These are phyloP conservation scores for Ichneumon xanthorius DNA, from an alignment of 2,888 invertebrate species.

Conservation along the genomic window DNA sequence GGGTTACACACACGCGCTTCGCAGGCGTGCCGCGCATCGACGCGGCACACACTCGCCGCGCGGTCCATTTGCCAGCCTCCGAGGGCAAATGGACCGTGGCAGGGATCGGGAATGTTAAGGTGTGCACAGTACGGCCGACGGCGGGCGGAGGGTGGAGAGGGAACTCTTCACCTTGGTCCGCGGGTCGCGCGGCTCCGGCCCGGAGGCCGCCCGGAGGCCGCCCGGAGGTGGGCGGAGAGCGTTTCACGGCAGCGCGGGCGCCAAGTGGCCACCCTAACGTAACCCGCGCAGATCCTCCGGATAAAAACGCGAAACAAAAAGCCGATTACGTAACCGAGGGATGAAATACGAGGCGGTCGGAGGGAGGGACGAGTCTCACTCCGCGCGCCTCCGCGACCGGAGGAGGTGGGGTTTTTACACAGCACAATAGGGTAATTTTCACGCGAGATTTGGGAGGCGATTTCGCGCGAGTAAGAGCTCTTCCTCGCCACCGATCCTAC, in stretches of 20 bases:
- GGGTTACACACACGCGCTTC: slow-evolving; percentile 43
- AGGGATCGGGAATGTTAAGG: slow-evolving; percentile 65
- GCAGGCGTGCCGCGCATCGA: neutral
- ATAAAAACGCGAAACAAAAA: slow-evolving; percentile 84
- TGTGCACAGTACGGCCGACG: slow-evolving; percentile 44
- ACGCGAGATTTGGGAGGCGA: slow-evolving; percentile 85
- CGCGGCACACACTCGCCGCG: slow-evolving; percentile 6
- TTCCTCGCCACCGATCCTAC: slow-evolving; percentile 39
- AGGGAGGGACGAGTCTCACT: slow-evolving; percentile 13
- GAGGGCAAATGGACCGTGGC: slow-evolving; percentile 55
- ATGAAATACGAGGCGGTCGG: slow-evolving; percentile 80
- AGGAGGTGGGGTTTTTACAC: slow-evolving; percentile 63
- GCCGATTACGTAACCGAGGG: slow-evolving; percentile 84
- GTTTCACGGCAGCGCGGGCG: slow-evolving; percentile 49
- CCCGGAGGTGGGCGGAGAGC: slow-evolving; percentile 19
- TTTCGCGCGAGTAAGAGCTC: slow-evolving; percentile 78
- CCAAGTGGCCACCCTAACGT: slow-evolving; percentile 64
- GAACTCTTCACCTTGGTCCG: slow-evolving; percentile 63
- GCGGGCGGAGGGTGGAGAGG: neutral
- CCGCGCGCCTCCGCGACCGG: slow-evolving; percentile 47
- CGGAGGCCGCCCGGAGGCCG: slow-evolving; percentile 42
- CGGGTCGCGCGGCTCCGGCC: slow-evolving; percentile 62
- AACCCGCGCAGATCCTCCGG: slow-evolving; percentile 70
- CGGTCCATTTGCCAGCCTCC: neutral
- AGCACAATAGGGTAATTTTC: slow-evolving; percentile 85